Evolutionary conservation across 2,888 invertebrate genomes (phyloP), one percentile per base, ranked within the genome.

Genomic region (Pseudococcus viburni): DNA sequence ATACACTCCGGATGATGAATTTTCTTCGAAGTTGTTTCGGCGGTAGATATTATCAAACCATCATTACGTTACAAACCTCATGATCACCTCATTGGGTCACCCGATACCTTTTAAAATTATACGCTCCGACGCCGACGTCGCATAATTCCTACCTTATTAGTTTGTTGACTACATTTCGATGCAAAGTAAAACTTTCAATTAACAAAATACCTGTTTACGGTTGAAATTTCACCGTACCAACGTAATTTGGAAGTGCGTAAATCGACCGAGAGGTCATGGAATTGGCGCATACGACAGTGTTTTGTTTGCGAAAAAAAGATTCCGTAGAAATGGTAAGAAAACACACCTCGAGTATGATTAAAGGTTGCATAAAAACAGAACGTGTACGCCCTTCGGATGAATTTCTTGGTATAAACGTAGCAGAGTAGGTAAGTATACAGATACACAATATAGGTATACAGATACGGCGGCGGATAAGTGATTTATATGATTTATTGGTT

Each of bases 401-500:
- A 46, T 46, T 83, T 83, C 80, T 83, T 46, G 17, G 80, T 42
- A n/a, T n/a, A 46, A 83, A 46, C 46, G 64, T 55, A 55, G 17
- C 64, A 11, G 11, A 64, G 12, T 51, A 42, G 42, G 42, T 42
- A 42, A 42, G 42, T 42, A 42, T 42, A 64, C 80, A 33, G 22
- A 83, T 17, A 33, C 73, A 33, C 80, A 39, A 19, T 8, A 46
- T 83, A 33, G 26, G 26, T 33, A 19, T 19, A 46, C 42, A 5
- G 42, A 42, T 42, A 15, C 80, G 39, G 80, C 46, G 73, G 80
- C 19, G 15, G 80, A 3, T 46, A 83, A 83, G 46, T 83, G 80
- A 83, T 83, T 83, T 83, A 83, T 46, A 83, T 83, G 80, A 83
- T 83, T 83, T 83, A 83, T 83, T 83, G 80, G 46, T 83, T 83